Evolutionary conservation across 2,113 vertebrate genomes (phyloP).

Genomic region (Lepus americanus): DNA sequence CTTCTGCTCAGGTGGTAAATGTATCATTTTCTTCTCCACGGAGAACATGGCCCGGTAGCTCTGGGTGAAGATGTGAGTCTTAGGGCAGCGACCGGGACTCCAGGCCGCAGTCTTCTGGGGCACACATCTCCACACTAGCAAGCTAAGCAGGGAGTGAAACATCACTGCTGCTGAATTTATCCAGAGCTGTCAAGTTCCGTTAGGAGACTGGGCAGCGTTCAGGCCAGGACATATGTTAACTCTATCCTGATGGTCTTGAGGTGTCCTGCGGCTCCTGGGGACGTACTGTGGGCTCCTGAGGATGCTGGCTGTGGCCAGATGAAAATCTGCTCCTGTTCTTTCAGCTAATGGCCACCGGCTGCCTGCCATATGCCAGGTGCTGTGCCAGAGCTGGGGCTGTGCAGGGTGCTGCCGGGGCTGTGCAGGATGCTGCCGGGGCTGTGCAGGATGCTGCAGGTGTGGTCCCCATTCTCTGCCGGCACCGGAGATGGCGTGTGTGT

Average conservation of each 20-base stretch:
- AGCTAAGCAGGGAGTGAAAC: conserved; percentile 61
- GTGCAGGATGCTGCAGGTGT: rapidly evolving
- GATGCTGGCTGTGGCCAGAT: conserved; percentile 57
- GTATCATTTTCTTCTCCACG: conserved; percentile 37
- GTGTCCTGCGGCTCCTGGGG: background rate
- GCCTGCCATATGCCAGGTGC: background rate
- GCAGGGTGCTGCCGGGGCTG: rapidly evolving
- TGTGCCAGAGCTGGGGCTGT: background rate
- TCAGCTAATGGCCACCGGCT: background rate
- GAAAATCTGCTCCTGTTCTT: conserved; percentile 61
- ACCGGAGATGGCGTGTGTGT: background rate
- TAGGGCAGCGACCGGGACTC: background rate
- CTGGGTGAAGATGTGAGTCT: conserved; percentile 42
- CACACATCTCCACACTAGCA: conserved; percentile 66
- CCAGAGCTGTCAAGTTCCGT: conserved; percentile 75
- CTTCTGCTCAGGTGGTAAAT: conserved; percentile 58
- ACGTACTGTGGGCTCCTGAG: background rate
- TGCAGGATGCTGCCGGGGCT: rapidly evolving
- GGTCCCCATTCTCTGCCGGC: background rate
- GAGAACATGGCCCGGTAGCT: background rate
- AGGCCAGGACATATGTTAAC: conserved; percentile 70
- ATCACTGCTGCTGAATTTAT: conserved; percentile 54
- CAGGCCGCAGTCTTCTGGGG: conserved; percentile 60
- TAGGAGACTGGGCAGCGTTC: conserved; percentile 27
- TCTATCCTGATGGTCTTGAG: conserved; percentile 35